A percentile compares a stretch with the other conserved stretches of the same genome.
Conservation (phyloP, 2,797 vertebrate genomes). For the Acipenser transmontanus region DNA sequence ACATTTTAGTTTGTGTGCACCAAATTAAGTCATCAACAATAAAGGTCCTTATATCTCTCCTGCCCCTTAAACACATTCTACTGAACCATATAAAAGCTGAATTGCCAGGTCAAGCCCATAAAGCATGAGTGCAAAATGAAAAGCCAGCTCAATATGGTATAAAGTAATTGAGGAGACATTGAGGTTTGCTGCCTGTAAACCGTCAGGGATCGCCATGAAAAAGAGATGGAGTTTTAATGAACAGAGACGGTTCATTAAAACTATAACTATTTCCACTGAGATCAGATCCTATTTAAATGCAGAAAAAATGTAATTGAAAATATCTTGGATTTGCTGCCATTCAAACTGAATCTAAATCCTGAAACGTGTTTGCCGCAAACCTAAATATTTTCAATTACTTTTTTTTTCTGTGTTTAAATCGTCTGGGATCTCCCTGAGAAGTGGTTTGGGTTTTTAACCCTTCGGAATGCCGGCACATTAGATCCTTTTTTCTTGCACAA, state of each 20-base stretch:
- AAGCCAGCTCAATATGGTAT: too few species aligned
- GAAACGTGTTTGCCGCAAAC: constrained; percentile 36
- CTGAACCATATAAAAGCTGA: too few species aligned
- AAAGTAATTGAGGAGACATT: too few species aligned
- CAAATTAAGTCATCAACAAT: too few species aligned
- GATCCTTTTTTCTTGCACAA: constrained; percentile 6
- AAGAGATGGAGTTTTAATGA: constrained; percentile 56
- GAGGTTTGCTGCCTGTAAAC: not conserved
- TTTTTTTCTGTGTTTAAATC: constrained; percentile 38
- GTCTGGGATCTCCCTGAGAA: constrained; percentile 31
- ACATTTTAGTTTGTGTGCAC: too few species aligned
- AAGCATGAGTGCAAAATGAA: too few species aligned
- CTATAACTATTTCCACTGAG: constrained; percentile 65
- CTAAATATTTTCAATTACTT: constrained; percentile 46
- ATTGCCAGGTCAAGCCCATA: too few species aligned
- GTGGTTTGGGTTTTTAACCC: constrained; percentile 33
- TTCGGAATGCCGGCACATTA: constrained; percentile 10
- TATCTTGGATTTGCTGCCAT: constrained; percentile 56
- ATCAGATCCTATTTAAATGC: constrained; percentile 64
- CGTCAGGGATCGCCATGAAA: constrained; percentile 35
- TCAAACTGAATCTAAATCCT: constrained; percentile 52
- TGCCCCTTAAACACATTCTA: too few species aligned
- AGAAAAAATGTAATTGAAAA: constrained; percentile 56
- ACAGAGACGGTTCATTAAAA: constrained; percentile 63
- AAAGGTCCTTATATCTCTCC: too few species aligned